phyloP scores from a whole-genome alignment of 2,888 invertebrate species.

The Rhamphomyia laevipes region DNA sequence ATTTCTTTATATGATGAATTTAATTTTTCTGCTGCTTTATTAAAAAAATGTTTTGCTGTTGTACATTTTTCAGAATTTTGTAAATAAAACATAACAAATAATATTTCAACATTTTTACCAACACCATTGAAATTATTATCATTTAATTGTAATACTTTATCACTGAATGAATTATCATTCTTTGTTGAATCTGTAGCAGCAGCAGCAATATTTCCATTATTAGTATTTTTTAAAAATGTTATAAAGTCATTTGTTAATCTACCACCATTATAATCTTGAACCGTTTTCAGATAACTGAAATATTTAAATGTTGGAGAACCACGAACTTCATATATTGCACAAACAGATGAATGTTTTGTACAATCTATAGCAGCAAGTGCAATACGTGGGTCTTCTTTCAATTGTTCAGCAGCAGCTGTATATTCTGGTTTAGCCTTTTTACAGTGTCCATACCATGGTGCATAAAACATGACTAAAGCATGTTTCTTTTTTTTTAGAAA shows the following conservation, averaged over 20 bases:
- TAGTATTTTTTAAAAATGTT: constrained; percentile 22
- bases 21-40: constrained; percentile 38
- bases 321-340: constrained; percentile 56
- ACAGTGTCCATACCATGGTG: constrained; percentile 90
- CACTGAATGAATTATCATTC: constrained; percentile 36
- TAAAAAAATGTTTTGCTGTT: constrained; percentile 54
- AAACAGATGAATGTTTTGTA: constrained; percentile 49
- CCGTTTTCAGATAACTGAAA: constrained; percentile 63
- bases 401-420: constrained; percentile 57
- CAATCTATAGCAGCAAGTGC: constrained; percentile 78
- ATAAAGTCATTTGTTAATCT: constrained; percentile 48
- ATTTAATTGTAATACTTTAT: constrained; percentile 39
- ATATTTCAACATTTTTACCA: constrained; percentile 66
- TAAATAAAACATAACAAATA: constrained; percentile 76
- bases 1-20: constrained; percentile 21
- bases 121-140: constrained; percentile 55
- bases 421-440: constrained; percentile 78
- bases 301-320: constrained; percentile 83
- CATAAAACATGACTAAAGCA: constrained; percentile 82
- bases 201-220: background rate
- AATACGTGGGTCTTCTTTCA: constrained; percentile 65
- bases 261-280: constrained; percentile 59
- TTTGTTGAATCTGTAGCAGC: constrained; percentile 26
- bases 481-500: constrained; percentile 76
- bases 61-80: constrained; percentile 70